phyloP scores from a whole-genome alignment of 2,888 invertebrate genomes.

The Entomobrya multifasciata region DNA sequence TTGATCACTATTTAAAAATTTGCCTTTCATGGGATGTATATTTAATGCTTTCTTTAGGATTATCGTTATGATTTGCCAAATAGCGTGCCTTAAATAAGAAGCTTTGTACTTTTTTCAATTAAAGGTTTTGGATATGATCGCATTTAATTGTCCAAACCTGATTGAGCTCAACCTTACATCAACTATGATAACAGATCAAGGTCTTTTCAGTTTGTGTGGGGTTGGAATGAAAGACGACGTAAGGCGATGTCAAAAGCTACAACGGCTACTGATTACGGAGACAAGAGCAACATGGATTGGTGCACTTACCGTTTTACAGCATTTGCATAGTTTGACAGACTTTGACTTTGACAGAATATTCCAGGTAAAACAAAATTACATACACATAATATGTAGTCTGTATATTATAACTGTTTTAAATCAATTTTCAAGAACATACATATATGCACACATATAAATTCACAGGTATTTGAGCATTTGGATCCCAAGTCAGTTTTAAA shows the following conservation, averaged over 20 bases:
- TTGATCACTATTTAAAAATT: background rate
- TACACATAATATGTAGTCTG: background rate
- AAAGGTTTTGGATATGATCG: constrained; percentile 80
- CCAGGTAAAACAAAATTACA: constrained; percentile 80
- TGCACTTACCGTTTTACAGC: constrained; percentile 80
- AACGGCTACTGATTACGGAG: constrained; percentile 80
- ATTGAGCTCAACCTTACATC: constrained; percentile 80
- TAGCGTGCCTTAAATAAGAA: no score
- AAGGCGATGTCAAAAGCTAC: constrained; percentile 79
- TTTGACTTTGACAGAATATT: constrained; percentile 81
- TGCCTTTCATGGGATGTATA: background rate
- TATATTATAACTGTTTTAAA: background rate
- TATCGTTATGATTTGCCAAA: no score
- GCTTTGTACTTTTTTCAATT: no score
- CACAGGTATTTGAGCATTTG: constrained; percentile 78
- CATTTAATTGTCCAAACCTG: constrained; percentile 80
- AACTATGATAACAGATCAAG: constrained; percentile 80
- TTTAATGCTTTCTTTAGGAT: no score
- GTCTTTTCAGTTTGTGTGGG: constrained; percentile 80
- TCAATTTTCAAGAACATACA: no score
- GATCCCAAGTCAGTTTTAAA: constrained; percentile 72
- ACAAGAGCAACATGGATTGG: constrained; percentile 80
- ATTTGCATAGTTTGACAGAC: constrained; percentile 80
- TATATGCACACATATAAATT: no score
- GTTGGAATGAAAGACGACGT: constrained; percentile 75